Evolutionary conservation across 2,888 invertebrate genomes (phyloP), one percentile per base, ranked within the genome.

Genomic region (Drosophila eohydei): DNA sequence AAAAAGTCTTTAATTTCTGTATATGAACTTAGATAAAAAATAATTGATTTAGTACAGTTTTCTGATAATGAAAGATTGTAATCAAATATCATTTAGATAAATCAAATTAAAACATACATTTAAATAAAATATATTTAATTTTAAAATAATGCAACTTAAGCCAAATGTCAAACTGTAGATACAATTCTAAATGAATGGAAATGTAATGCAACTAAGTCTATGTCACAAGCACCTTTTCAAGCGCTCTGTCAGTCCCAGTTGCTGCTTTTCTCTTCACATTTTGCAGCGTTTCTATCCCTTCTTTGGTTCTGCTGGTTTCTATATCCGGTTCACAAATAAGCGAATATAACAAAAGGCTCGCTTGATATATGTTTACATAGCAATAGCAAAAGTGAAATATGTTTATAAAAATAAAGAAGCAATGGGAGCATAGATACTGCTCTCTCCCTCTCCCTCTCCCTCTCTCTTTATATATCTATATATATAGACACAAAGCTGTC

Each of bases 251-350:
- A 30, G 2, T 30, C 4, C 4, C 4, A 30, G 2, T 7, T 2
- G 30, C 30, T 7, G 4, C 30, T 30, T 30, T 30, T 30, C 30
- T 5, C 30, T 30, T 30, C 30, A 6, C 4, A 30, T 30, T 30
- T 30, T 4, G 30, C 30, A 5, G 5, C 7, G 30, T 4, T 30
- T 30, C 30, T 4, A 30, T 0, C 9, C 9, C 1, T 46, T 28
- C 30, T 5, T 30, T 30, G 48, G 78, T 57, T 57, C 71, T 85
- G 77, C 71, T 74, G 70, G 79, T 80, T 85, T 81, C 74, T 71
- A 85, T 83, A 85, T 85, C 86, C 85, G 79, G 82, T 48, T 62
- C 69, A 64, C 78, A 80, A 73, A 75, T 44, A 65, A 36, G 44
- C 38, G n/a, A 21, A 64, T 64, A 51, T 16, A 74, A 67, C 62